Base-by-base conservation (phyloP, 2,888 invertebrate species). In the Chymomyza amoena region DNA sequence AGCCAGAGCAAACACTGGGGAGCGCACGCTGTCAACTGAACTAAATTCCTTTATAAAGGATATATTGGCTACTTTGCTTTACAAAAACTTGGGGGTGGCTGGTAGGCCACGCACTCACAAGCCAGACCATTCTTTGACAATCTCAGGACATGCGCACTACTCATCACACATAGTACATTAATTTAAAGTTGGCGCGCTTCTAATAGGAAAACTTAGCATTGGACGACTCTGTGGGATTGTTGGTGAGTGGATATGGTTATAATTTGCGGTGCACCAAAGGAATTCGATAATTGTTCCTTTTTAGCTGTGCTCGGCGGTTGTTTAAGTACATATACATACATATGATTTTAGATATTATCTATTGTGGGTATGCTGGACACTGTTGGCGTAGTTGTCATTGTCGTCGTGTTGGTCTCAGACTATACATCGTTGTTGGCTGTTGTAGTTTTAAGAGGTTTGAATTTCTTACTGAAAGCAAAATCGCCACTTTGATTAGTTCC, bases 391-490 rank as follows among this genome's bases (percentile, higher is more conserved):
- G n/a, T n/a, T 9, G 39, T 61, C 51, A 56, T 20, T 39, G 20
- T n/a, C 18, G n/a, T 45, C 56, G 45, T 65, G 7, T 28, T 28
- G 4, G 6, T 6, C 6, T 28, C 28, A 4, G 3, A 4, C 6
- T 28, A 3, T 28, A 6, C 28, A 28, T 28, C 28, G 6, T 28
- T n/a, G n/a, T n/a, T 28, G n/a, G n/a, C 6, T 28, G 28, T 9
- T 6, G 32, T 10, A n/a, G n/a, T n/a, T n/a, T n/a, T 10, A 2
- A 6, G 13, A 20, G 66, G 18, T 70, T 89, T 89, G 0, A 87
- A 80, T 36, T 90, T 90, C 59, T 89, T 90, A 13, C 90, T 90
- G 71, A 89, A 90, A n/a, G 90, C 90, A 69, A 90, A 90, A 56
- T 87, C 83, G 0, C 90, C 90, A 66, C 90, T 90, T n/a, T 88